Evolutionary conservation across 2,113 vertebrate species (phyloP).

Genomic region (Spermophilus dauricus): DNA sequence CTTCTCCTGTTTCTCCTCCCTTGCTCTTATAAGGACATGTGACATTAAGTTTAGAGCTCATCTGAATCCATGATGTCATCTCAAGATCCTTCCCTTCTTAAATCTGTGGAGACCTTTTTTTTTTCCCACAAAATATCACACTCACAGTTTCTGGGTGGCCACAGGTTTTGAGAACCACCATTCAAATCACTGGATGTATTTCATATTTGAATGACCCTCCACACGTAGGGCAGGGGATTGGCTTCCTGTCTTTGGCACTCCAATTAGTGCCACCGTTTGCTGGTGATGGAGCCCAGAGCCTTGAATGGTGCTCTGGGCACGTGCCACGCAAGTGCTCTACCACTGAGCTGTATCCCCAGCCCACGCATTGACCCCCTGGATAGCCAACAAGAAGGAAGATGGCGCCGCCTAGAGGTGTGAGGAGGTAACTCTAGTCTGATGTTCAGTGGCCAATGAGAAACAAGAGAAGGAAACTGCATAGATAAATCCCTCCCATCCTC

Average conservation of each 20-base stretch:
- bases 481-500: accelerated
- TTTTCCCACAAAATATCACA: not conserved
- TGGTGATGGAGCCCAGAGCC: too few species aligned
- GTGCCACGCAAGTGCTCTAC: too few species aligned
- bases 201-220: not conserved
- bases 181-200: not conserved
- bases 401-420: too few species aligned
- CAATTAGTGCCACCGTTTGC: too few species aligned
- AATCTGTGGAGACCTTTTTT: not conserved
- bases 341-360: too few species aligned
- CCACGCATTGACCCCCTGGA: not conserved
- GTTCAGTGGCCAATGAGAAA: not conserved
- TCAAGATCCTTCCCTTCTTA: not conserved
- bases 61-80: not conserved
- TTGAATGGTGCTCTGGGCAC: too few species aligned
- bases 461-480: not conserved
- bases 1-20: not conserved
- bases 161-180: not conserved
- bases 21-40: not conserved
- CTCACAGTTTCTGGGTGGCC: not conserved
- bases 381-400: not conserved
- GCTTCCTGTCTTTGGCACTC: too few species aligned
- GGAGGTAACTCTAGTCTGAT: not conserved
- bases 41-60: not conserved
- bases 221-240: accelerated